Base-by-base conservation (phyloP, 1,140 invertebrate genomes). In the Delia radicum region DNA sequence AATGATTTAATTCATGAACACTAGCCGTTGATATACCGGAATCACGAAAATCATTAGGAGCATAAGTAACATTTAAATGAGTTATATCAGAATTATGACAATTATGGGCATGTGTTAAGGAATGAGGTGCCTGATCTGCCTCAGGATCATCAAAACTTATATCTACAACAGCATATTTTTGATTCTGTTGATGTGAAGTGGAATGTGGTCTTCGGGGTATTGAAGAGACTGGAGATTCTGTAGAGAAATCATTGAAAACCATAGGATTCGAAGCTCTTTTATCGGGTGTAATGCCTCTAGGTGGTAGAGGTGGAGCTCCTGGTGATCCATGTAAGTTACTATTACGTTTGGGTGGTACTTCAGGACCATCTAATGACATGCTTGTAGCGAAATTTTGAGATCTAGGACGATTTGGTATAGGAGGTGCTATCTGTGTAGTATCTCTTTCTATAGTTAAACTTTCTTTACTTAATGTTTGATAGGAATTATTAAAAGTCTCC, bases 261-360 rank as follows among this genome's bases (percentile, higher is more conserved):
- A 83, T 31, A 0, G 85, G 83, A 79, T 86, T 86, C 0, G 85
- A 86, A 27, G 83, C 79, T 7, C 82, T 74, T 62, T 85, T 84
- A 21, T 86, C 87, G 28, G 85, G 85, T 77, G 86, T 87, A 15
- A 86, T 84, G 15, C 87, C 87, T 31, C 88, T 78, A 8, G 88
- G 88, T 3, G 88, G 88, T 74, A 89, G 77, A 3, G 88, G 88
- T 15, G 88, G 88, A 4, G 88, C 84, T 31, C 79, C 82, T 15
- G 83, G 79, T 3, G 83, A 84, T 2, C 78, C 78, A n/a, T 12
- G 21, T 0, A 31, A 37, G 31, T 63, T 62, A 0, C 76, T 24
- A 69, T 80, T 79, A 8, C 79, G 75, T 69, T 86, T 86, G 15
- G 84, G 84, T 1, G 85, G 85, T 67, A 86, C 82, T 69, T 86